phyloP scores from a whole-genome alignment of 1,140 invertebrate species.

The Drosophila varians region DNA sequence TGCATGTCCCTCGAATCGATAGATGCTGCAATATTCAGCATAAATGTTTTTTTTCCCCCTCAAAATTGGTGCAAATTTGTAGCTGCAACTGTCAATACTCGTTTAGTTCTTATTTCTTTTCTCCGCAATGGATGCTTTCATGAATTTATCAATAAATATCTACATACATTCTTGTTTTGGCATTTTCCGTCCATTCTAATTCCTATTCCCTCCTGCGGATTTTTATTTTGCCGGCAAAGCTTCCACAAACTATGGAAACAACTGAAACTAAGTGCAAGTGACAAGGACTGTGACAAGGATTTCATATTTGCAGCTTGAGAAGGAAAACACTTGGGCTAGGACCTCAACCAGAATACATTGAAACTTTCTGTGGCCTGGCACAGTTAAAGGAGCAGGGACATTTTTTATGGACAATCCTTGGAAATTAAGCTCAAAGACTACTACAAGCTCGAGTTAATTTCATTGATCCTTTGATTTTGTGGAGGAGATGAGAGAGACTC shows the following conservation, averaged over 20 bases:
- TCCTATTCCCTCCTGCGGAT: conserved; percentile 20
- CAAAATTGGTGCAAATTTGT: not conserved
- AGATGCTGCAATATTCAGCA: conserved; percentile 13
- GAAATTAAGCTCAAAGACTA: not conserved
- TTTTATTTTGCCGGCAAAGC: not conserved
- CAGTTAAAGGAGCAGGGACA: not conserved
- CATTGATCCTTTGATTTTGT: conserved; percentile 22
- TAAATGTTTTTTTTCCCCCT: not conserved
- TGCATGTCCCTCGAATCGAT: conserved; percentile 31
- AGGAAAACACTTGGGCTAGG: conserved; percentile 4
- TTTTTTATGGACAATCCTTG: too few relatives aligned
- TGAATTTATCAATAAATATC: conserved; percentile 53
- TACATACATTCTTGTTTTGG: conserved; percentile 44
- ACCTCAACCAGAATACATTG: not conserved
- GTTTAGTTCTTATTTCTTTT: conserved; percentile 4
- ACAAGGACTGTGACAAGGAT: conserved; percentile 20
- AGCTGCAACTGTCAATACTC: conserved; percentile 9
- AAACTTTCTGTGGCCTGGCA: not conserved
- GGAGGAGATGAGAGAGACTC: conserved; percentile 12
- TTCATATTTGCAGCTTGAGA: conserved; percentile 21
- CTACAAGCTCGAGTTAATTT: conserved; percentile 20
- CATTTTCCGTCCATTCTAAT: conserved; percentile 48
- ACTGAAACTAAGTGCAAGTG: conserved; percentile 10
- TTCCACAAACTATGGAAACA: conserved; percentile 1
- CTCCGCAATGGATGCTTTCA: conserved; percentile 2